A percentile compares a stretch with the other conserved stretches of the same genome.
phyloP scores from a whole-genome alignment of 2,888 invertebrate genomes.

The Yponomeuta plumbellus region DNA sequence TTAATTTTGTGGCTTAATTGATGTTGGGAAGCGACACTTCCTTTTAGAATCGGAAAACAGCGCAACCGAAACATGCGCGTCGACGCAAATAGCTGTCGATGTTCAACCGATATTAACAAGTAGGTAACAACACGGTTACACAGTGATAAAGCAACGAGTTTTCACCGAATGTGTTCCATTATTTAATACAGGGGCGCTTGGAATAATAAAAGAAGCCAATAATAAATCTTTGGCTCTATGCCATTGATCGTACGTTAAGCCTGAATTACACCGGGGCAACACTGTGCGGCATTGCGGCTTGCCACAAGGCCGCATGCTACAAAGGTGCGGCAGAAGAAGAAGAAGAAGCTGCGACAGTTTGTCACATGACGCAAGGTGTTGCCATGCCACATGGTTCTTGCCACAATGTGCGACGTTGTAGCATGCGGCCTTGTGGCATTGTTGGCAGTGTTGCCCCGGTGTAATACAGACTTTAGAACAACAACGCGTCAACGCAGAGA shows the following conservation, averaged over 20 bases:
- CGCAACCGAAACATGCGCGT: constrained; percentile 31
- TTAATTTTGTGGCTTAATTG: constrained; percentile 38
- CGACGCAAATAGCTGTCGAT: constrained; percentile 40
- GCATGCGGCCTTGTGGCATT: no score
- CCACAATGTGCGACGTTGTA: no score
- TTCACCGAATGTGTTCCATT: constrained; percentile 40
- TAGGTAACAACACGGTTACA: constrained; percentile 43
- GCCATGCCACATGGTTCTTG: no score
- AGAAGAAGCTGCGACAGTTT: no score
- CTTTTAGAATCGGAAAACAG: constrained; percentile 33
- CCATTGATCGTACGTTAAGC: constrained; percentile 18
- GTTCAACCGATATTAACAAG: constrained; percentile 30
- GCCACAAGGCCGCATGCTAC: no score
- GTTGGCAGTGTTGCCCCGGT: no score
- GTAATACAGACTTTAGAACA: no score
- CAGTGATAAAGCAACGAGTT: constrained; percentile 33
- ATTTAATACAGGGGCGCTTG: constrained; percentile 37
- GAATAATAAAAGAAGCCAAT: constrained; percentile 30
- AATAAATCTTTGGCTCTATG: constrained; percentile 16
- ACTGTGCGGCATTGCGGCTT: no score
- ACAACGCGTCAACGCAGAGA: not conserved
- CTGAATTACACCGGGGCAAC: no score
- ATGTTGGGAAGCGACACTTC: constrained; percentile 46
- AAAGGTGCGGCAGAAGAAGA: no score
- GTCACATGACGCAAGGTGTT: no score